phyloP scores from a whole-genome alignment of 2,888 invertebrate species.

The Alsophila aescularia region DNA sequence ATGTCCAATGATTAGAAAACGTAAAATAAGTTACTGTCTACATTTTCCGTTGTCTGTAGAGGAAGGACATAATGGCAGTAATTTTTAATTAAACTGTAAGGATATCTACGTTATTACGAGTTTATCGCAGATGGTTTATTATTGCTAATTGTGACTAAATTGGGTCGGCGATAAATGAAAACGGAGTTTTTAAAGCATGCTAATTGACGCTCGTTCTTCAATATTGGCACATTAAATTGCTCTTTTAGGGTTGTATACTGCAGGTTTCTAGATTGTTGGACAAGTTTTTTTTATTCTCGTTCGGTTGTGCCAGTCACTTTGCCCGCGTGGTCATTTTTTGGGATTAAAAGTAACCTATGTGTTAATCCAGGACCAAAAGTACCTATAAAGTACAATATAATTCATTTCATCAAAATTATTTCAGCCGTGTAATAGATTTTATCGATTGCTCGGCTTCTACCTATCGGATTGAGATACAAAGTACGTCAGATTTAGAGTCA shows the following conservation, averaged over 20 bases:
- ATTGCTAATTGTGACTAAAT: conserved; percentile 58
- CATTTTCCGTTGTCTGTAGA: conserved; percentile 32
- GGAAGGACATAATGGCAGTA: conserved; percentile 69
- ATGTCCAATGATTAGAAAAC: neutral
- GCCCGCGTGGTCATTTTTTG: no score
- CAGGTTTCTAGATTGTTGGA: no score
- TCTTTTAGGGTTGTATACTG: neutral
- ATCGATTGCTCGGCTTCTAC: no score
- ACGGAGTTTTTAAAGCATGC: conserved; percentile 31
- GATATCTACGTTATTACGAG: conserved; percentile 59
- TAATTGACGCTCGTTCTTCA: conserved; percentile 33
- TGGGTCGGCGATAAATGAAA: conserved; percentile 50
- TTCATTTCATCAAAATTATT: no score
- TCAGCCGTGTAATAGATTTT: no score
- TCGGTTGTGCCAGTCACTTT: no score
- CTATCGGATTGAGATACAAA: no score
- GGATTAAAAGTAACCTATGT: no score
- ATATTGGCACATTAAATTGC: conserved; percentile 15
- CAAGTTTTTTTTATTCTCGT: no score
- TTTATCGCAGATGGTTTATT: conserved; percentile 57
- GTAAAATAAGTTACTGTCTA: conserved; percentile 7
- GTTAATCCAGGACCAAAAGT: no score
- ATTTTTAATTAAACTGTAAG: conserved; percentile 66
- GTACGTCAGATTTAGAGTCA: no score
- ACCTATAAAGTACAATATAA: no score